Base-by-base conservation (phyloP, 1,140 invertebrate species). In the Pantala flavescens region DNA sequence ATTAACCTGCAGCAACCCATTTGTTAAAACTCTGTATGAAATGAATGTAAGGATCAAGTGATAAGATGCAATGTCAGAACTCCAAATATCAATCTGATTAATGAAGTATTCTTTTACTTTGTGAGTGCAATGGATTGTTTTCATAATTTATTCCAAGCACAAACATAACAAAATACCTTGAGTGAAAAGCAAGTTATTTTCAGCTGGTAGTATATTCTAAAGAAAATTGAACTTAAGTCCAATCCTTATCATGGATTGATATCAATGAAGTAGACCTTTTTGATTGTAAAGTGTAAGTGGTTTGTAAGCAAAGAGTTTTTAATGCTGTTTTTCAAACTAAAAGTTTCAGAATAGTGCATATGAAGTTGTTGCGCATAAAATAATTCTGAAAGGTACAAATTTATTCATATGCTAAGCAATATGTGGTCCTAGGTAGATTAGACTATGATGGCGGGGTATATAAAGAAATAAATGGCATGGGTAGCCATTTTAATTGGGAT, bases 71-170 rank as follows among this genome's bases (percentile, higher is more conserved):
- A 36, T 72, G 23, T 11, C 24, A 72, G 71, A 72, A n/a, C 24
- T 28, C 24, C 71, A 72, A 28, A 72, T 28, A 72, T 23, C 24
- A 72, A 72, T 36, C 28, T n/a, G 24, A n/a, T n/a, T 21, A 42
- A 72, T 72, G 42, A 28, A 72, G 71, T 72, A 36, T 42, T 42
- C 71, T 72, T n/a, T 72, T 72, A 72, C 71, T 72, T 72, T 42
- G 42, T 72, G 42, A 72, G 71, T 72, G 71, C 71, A 72, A 72
- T 72, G 71, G 71, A 72, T 72, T 72, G 71, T 72, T 72, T 72
- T 72, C 24, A 72, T 72, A 72, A 63, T 72, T 72, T 72, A 72
- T 72, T 72, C 42, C 71, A 36, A 72, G 71, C 71, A 72, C 71
- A 72, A 72, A 72, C 24, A 72, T 72, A 42, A 72, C 71, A 36